Evolutionary conservation across 2,113 vertebrate species (phyloP).

Genomic region (Petaurus breviceps): DNA sequence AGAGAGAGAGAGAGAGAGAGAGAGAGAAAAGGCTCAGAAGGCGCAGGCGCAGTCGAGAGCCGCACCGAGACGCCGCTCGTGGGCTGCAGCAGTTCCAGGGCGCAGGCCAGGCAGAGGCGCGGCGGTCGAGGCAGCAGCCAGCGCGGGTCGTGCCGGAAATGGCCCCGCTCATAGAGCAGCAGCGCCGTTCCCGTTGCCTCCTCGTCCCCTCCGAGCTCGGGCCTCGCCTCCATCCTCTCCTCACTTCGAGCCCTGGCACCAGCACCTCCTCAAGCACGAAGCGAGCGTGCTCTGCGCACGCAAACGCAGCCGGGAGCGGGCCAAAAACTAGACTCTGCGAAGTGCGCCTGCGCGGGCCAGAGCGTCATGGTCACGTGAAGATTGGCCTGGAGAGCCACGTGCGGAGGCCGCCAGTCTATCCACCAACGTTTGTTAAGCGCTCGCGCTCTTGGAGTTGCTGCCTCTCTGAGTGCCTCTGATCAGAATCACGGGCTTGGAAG

Average conservation of each 20-base stretch:
- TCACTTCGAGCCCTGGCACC: not conserved
- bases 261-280: accelerated
- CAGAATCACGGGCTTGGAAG: too few relatives aligned
- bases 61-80: conserved; percentile 86
- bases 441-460: too few relatives aligned
- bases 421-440: too few relatives aligned
- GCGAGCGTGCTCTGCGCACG: conserved; percentile 51
- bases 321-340: not conserved
- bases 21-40: accelerated
- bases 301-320: not conserved
- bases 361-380: accelerated
- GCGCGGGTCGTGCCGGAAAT: conserved; percentile 84
- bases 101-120: conserved; percentile 89
- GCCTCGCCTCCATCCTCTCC: not conserved
- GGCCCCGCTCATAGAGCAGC: conserved; percentile 80
- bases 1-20: too few relatives aligned
- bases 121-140: conserved; percentile 81
- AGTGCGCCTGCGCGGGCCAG: not conserved
- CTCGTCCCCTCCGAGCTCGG: not conserved
- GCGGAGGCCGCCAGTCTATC: too few relatives aligned
- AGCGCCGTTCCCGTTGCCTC: not conserved
- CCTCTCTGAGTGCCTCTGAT: too few relatives aligned
- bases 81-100: conserved; percentile 86
- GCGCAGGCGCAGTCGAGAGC: not conserved
- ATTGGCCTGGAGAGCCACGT: not conserved